Base-by-base conservation (phyloP, 2,888 invertebrate genomes). In the Scaptodrosophila latifasciaeformis region DNA sequence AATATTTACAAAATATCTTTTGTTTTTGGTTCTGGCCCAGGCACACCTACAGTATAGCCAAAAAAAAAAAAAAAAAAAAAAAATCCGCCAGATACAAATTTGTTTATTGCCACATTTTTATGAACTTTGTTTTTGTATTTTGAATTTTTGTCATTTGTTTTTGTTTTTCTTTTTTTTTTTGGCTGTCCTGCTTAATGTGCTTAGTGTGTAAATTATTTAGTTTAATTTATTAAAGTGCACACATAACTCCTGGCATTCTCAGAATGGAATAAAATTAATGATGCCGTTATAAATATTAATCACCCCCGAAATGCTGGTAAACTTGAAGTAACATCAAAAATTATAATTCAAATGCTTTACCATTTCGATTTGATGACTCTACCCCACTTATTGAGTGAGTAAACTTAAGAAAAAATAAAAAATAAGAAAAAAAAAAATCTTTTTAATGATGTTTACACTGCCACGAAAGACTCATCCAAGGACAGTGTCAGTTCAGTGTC, bases 391-490 rank as follows among this genome's bases (percentile, higher is more conserved):
- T 13, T 9, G 13, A 19, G 21, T 46, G 49, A 51, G 37, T 18
- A 54, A 46, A 18, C 40, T 40, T n/a, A 35, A 37, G 17, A 13
- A 10, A 39, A 17, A 39, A 39, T 10, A 7, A 17, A 39, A 39
- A 17, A n/a, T n/a, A n/a, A 21, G 45, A 39, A 62, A 48, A 53
- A 62, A 66, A 54, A 59, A 62, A 35, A 47, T 34, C 10, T 12
- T 75, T 74, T 71, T 70, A 75, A 71, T 75, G 71, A 71, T 71
- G 75, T 75, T 72, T 70, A 67, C 65, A 64, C 67, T 3, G 24
- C 7, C 7, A 24, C 24, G 24, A 24, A 5, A 5, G 3, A 7
- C 24, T 7, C 24, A 7, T 7, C 24, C 24, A 24, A 24, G 24
- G n/a, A 24, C 4, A 24, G 3, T 24, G 4, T 24, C 24, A 7